Evolutionary conservation across 1,140 invertebrate species (phyloP).

Genomic region (Aphelenchoides besseyi): DNA sequence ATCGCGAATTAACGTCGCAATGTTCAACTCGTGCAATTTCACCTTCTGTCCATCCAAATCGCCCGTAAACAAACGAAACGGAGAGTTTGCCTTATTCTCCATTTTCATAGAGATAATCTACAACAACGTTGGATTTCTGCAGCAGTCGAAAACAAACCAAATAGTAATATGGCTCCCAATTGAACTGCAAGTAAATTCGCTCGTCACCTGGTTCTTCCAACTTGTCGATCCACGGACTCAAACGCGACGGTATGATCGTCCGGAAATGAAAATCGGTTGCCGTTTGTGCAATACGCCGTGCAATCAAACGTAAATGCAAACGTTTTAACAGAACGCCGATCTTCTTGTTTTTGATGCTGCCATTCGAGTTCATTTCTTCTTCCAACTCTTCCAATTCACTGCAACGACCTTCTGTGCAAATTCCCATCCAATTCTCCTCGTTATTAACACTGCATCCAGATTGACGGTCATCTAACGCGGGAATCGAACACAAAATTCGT

Average conservation of each 20-base stretch:
- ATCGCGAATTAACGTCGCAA: not conserved
- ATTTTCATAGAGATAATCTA: not conserved
- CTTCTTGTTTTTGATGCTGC: not conserved
- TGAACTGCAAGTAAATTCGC: constrained; percentile 3
- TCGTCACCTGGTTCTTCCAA: not conserved
- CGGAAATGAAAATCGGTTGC: constrained; percentile 2
- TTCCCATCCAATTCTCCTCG: not conserved
- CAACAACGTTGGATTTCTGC: not conserved
- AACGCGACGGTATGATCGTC: not conserved
- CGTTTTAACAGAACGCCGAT: not conserved
- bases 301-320: not conserved
- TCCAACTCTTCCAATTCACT: not conserved
- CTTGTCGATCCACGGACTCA: not conserved
- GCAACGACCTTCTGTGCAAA: not conserved
- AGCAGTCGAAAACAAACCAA: not conserved
- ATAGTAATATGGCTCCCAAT: not conserved
- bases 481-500: not conserved
- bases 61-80: not conserved
- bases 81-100: not conserved
- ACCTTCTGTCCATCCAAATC: not conserved
- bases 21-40: not conserved
- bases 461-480: not conserved
- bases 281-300: not conserved
- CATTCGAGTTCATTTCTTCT: not conserved
- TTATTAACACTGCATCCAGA: not conserved